Evolutionary conservation across 1,140 invertebrate species (phyloP).

Genomic region (Magallana gigas): DNA sequence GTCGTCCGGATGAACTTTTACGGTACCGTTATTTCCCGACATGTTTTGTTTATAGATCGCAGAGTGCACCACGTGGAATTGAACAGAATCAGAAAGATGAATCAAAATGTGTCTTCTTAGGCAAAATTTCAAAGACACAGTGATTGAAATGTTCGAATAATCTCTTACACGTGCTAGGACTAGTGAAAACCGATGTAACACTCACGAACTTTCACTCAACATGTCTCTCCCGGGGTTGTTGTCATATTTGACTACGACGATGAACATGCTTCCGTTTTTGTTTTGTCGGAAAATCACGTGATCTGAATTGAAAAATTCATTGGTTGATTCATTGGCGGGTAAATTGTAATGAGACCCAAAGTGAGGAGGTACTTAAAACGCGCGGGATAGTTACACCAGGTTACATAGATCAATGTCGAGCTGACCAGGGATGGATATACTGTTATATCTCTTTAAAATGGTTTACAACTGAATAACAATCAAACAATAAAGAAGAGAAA

Average conservation of each 20-base stretch:
- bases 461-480: no score
- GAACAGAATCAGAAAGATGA: neutral
- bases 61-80: conserved; percentile 8
- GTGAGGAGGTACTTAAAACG: no score
- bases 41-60: neutral
- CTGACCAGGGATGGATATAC: no score
- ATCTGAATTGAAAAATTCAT: neutral
- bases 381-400: no score
- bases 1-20: conserved; percentile 25
- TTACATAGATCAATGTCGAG: no score
- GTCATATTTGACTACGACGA: neutral
- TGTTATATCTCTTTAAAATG: no score
- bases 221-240: neutral
- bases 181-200: neutral
- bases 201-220: neutral
- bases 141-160: no score
- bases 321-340: neutral
- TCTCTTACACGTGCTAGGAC: no score
- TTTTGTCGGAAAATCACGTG: neutral
- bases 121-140: no score
- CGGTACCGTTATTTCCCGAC: neutral
- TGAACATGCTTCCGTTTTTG: conserved; percentile 26
- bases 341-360: neutral
- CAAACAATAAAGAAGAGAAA: no score
- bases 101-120: no score